These are phyloP conservation scores for Xiphophorus hellerii DNA, from an alignment of 2,113 vertebrate genomes.

Conservation along the genomic window DNA sequence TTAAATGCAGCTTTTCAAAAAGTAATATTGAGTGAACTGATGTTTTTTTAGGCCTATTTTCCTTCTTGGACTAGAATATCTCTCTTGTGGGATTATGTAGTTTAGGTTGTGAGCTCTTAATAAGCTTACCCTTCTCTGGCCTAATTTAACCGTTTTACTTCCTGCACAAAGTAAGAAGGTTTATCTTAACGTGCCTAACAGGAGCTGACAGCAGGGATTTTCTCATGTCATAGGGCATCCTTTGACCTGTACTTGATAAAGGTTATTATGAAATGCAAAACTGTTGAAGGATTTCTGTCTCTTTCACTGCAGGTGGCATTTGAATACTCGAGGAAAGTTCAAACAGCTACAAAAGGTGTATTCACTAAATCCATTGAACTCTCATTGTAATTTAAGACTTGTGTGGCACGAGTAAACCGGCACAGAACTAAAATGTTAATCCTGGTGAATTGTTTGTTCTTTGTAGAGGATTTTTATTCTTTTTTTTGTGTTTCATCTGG, in stretches of 20 bases:
- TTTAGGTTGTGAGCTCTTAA: constrained; percentile 50
- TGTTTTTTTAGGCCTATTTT: not conserved
- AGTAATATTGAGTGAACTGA: not conserved
- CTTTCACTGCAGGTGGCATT: too few relatives aligned
- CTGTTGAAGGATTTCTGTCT: too few relatives aligned
- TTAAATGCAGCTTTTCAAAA: not conserved
- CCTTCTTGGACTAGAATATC: not conserved
- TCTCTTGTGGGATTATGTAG: constrained; percentile 19
- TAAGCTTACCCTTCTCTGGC: constrained; percentile 10
- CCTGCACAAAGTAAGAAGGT: not conserved
- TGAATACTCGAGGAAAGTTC: too few relatives aligned
- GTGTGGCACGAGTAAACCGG: not conserved
- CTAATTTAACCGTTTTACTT: constrained; percentile 36
- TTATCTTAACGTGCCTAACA: constrained; percentile 14
- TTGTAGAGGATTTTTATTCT: too few relatives aligned
- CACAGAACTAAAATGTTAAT: not conserved
- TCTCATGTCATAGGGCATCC: not conserved
- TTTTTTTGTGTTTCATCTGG: too few relatives aligned
- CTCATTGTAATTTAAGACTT: not conserved
- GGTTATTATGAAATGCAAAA: not conserved
- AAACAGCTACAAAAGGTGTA: too few relatives aligned
- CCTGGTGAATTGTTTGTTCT: too few relatives aligned
- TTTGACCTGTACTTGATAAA: constrained; percentile 1
- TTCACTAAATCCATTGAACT: too few relatives aligned
- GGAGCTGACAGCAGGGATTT: constrained; percentile 16